Conservation (phyloP, 2,888 invertebrate genomes). For the Dryococelus australis region DNA sequence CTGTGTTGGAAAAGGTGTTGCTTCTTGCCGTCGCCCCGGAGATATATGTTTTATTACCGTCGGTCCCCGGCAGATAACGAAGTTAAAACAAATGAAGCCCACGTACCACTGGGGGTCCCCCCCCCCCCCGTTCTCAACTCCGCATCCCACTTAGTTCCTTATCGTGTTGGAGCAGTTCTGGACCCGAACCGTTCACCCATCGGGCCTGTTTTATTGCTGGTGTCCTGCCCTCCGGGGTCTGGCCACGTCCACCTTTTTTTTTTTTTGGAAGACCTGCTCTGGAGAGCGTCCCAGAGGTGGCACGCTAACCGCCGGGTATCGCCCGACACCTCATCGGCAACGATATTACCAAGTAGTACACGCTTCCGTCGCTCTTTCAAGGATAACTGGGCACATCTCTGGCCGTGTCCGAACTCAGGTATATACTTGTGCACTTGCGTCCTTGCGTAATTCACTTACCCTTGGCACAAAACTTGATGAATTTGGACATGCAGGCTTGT, state of each 20-base stretch:
- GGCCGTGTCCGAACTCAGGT: no score
- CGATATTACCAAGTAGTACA: no score
- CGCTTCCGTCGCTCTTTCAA: no score
- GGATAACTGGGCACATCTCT: no score
- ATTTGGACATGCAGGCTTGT: no score
- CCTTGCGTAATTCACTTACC: no score
- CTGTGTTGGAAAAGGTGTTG: background rate
- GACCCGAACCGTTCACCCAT: background rate
- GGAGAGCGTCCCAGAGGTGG: background rate
- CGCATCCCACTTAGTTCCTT: constrained; percentile 8
- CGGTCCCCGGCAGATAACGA: background rate
- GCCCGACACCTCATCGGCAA: background rate
- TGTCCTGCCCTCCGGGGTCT: background rate
- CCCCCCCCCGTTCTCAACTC: background rate
- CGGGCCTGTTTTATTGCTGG: background rate
- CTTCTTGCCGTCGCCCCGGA: background rate
- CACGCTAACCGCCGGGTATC: background rate
- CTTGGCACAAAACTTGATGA: no score
- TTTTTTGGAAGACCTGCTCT: no score
- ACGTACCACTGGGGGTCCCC: background rate
- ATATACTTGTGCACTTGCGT: no score
- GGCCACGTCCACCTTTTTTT: background rate
- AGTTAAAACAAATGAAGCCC: constrained; percentile 28
- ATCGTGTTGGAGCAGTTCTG: background rate
- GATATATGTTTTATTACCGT: constrained; percentile 28